Conservation (phyloP, 1,140 invertebrate species). For the Heliconius himera region DNA sequence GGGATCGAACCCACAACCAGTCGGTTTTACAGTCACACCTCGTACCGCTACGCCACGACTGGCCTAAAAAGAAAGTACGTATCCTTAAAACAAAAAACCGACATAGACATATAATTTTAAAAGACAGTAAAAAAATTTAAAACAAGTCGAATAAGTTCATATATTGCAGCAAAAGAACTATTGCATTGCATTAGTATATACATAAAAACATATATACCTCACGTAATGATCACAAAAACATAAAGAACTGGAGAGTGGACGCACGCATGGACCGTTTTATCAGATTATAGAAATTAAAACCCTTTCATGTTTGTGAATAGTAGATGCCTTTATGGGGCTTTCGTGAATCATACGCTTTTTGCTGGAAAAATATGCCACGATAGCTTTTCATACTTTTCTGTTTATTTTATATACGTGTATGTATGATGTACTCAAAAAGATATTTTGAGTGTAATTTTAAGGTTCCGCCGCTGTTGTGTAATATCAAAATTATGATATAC, state of each 20-base stretch:
- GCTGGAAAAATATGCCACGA: slow-evolving; percentile 27
- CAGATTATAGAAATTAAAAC: slow-evolving; percentile 40
- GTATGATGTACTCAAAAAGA: not conserved
- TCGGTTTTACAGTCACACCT: too few species aligned
- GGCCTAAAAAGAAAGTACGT: too few species aligned
- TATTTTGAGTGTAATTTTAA: not conserved
- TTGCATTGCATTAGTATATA: not conserved
- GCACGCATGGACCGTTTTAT: slow-evolving; percentile 31
- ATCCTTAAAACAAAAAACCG: too few species aligned
- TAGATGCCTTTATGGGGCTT: slow-evolving; percentile 34
- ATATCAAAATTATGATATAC: not conserved
- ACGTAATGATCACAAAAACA: slow-evolving; percentile 21
- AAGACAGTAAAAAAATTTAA: too few species aligned
- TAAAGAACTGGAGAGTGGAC: slow-evolving; percentile 28
- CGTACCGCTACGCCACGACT: too few species aligned
- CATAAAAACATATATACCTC: not conserved
- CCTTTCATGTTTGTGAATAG: slow-evolving; percentile 35
- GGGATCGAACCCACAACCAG: too few species aligned
- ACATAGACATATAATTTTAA: too few species aligned
- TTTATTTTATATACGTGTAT: slow-evolving; percentile 4
- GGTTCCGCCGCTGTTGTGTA: not conserved
- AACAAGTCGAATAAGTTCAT: not conserved
- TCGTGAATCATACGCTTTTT: slow-evolving; percentile 28
- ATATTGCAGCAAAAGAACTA: not conserved
- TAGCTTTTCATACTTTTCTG: slow-evolving; percentile 20